Base-by-base conservation (phyloP, 1,140 invertebrate species). In the Rhyacophila brunnea region DNA sequence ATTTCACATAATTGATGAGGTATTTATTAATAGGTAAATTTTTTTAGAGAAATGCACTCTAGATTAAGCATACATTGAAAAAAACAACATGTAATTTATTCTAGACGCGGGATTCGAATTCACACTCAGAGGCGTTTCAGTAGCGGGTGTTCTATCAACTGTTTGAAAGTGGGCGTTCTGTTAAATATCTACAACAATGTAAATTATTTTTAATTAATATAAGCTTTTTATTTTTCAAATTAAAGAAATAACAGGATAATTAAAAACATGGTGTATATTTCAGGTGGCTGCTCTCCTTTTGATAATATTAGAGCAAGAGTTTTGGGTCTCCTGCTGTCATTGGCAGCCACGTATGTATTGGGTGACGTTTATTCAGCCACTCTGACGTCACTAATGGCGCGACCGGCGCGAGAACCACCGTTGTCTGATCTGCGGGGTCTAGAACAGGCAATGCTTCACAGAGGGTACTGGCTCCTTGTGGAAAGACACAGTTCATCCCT, bases 321-420 rank as follows among this genome's bases (percentile, higher is more conserved):
- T 34, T 74, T 87, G 2, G 80, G 80, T 1, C 80, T 86, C 6
- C 69, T 87, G 0, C 74, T 87, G 53, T 85, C 85, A 48, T 73
- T 88, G 5, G 81, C 83, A 14, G 82, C 84, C 11, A 88, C 87
- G 1, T 89, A 88, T 71, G 84, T 88, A 0, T 83, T 89, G 36
- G 85, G 83, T 1, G 86, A 88, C 67, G 84, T 88, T 73, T 88
- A 88, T 67, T 87, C 86, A 0, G 87, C 87, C 3, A 87, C 86
- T 71, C 70, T 88, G 44, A 88, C 86, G 10, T 88, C 86, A 1
- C 73, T 88, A 32, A 74, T 88, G 20, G 86, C 87, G 0, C 74
- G 81, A 47, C 86, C 87, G 5, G 82, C 77, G 0, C 82, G 83
- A 68, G 79, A 87, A 73, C 66, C 69, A 51, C 81, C 86, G 2